Conservation (phyloP, 2,888 invertebrate species). For the Petrolisthes cinctipes region DNA sequence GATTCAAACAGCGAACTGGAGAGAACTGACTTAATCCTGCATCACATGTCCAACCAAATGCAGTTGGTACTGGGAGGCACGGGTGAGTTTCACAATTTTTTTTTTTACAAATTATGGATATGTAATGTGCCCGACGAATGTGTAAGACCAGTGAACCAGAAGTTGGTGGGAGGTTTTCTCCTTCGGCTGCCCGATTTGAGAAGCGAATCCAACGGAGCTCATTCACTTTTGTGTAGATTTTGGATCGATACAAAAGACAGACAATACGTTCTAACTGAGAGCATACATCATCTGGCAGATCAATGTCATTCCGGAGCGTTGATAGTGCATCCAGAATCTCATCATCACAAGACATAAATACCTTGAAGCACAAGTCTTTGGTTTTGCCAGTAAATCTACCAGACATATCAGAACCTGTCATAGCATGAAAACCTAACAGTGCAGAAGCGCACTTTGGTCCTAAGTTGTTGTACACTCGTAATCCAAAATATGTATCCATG, state of each 20-base stretch:
- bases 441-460: constrained; percentile 15
- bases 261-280: constrained; percentile 27
- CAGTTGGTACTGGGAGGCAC: constrained; percentile 23
- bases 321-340: constrained; percentile 17
- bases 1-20: constrained; percentile 26
- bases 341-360: constrained; percentile 24
- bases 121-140: constrained; percentile 28
- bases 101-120: constrained; percentile 29
- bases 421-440: constrained; percentile 25
- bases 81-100: constrained; percentile 23
- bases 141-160: constrained; percentile 19
- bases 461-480: constrained; percentile 16
- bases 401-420: constrained; percentile 31
- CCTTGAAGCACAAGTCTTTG: constrained; percentile 37
- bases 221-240: constrained; percentile 23
- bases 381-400: constrained; percentile 33
- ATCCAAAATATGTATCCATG: no score
- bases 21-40: neutral
- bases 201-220: constrained; percentile 18
- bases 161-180: constrained; percentile 29
- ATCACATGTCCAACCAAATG: constrained; percentile 17
- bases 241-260: constrained; percentile 20
- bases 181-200: constrained; percentile 21
- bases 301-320: neutral
- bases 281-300: neutral